A percentile compares a stretch with the other conserved stretches of the same genome.
phyloP scores from a whole-genome alignment of 2,888 invertebrate species.

The Oasisia sp. region DNA sequence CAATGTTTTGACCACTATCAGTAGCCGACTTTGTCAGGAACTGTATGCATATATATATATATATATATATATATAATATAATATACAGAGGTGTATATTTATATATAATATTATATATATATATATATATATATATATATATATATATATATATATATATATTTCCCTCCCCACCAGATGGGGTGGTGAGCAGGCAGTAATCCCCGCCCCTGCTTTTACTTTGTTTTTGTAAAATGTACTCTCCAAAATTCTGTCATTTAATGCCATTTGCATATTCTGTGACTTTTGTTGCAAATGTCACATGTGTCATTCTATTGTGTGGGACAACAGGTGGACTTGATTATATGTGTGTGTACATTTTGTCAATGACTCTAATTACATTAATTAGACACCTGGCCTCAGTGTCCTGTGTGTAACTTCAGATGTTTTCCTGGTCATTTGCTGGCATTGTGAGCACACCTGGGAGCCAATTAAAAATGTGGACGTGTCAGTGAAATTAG shows the following conservation, averaged over 20 bases:
- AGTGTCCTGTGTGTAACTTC: not conserved
- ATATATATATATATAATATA: no score
- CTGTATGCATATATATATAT: no score
- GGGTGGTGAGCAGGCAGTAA: no score
- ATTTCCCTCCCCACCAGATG: no score
- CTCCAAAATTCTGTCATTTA: not conserved
- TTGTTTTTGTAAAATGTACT: not conserved
- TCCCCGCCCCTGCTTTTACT: no score
- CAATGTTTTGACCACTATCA: no score
- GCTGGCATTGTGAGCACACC: not conserved
- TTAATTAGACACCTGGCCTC: not conserved
- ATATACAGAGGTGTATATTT: no score
- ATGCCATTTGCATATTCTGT: not conserved
- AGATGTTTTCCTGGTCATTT: not conserved
- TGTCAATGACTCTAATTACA: not conserved
- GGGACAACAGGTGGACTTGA: not conserved
- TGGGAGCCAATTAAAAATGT: not conserved
- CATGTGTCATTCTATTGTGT: not conserved
- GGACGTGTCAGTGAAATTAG: not conserved
- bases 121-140: no score
- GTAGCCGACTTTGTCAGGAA: no score
- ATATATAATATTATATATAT: no score
- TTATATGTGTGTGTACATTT: not conserved
- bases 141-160: no score
- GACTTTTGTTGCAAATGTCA: not conserved